Evolutionary conservation across 23 tunicate genomes (phyloP).

Genomic region (Ascidia mentula): DNA sequence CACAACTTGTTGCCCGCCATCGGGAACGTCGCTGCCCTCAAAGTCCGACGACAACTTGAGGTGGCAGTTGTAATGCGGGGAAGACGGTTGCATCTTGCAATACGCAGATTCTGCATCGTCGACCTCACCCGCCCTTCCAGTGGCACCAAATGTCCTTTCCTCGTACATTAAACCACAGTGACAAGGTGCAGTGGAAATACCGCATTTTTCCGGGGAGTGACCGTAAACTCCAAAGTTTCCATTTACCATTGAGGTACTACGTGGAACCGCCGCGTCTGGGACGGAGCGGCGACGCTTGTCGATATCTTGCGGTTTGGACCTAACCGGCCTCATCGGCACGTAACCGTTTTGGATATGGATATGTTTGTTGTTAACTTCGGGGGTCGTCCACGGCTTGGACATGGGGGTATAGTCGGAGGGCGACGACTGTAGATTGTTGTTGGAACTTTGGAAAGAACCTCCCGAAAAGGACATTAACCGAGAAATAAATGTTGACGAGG

Average conservation of each 20-base stretch:
- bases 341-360: constrained; percentile 21
- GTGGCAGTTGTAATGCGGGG: constrained; percentile 39
- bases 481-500: constrained; percentile 3
- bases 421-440: background rate
- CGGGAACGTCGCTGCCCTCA: constrained; percentile 11
- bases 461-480: background rate
- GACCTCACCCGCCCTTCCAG: background rate
- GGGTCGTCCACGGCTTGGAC: constrained; percentile 5
- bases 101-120: constrained; percentile 13
- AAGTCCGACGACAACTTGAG: constrained; percentile 19
- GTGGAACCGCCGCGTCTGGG: constrained; percentile 24
- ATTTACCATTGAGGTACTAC: background rate
- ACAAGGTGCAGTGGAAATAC: constrained; percentile 9
- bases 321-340: constrained; percentile 73
- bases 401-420: constrained; percentile 44
- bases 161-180: constrained; percentile 7
- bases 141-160: background rate
- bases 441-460: background rate
- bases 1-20: background rate
- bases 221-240: constrained; percentile 35
- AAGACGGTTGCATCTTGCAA: constrained; percentile 24
- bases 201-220: constrained; percentile 31
- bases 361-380: background rate
- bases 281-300: constrained; percentile 31
- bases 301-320: constrained; percentile 76